phyloP scores from a whole-genome alignment of 2,113 vertebrate species.

The Sylvilagus bachmani region DNA sequence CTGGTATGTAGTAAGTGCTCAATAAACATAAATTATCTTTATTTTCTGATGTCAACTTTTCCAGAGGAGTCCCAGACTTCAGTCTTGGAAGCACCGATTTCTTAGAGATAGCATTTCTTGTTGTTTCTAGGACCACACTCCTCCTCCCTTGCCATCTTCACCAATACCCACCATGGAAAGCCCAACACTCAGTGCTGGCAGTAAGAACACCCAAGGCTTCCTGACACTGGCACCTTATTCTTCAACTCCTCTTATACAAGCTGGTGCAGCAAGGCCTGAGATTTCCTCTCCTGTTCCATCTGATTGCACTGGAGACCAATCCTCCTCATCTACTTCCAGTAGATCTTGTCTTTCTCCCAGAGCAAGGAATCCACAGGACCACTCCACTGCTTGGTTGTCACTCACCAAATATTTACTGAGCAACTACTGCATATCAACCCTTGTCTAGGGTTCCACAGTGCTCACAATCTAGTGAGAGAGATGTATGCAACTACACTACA shows the following conservation, averaged over 20 bases:
- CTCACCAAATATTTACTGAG: constrained; percentile 13
- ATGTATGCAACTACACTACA: not conserved
- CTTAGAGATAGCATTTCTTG: constrained; percentile 29
- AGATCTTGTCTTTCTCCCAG: not conserved
- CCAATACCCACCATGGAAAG: not conserved
- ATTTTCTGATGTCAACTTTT: not conserved
- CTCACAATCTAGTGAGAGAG: not conserved
- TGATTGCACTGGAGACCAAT: not conserved
- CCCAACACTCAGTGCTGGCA: not conserved
- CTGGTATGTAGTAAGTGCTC: not conserved
- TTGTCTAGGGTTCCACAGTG: not conserved
- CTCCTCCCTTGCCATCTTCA: not conserved
- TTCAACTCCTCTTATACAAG: not conserved
- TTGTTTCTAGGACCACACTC: not conserved
- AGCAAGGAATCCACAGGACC: not conserved
- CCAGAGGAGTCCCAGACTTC: not conserved
- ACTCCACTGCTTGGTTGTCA: not conserved
- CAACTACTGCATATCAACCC: constrained; percentile 21
- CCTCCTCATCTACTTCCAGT: not conserved
- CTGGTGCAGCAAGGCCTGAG: not conserved
- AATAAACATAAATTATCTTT: not conserved
- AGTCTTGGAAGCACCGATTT: not conserved
- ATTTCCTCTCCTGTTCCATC: not conserved
- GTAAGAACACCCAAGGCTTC: constrained; percentile 19
- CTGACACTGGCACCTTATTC: not conserved